Evolutionary conservation across 2,113 vertebrate genomes (phyloP), one percentile per base, ranked within the genome.

Genomic region (Melozone crissalis): DNA sequence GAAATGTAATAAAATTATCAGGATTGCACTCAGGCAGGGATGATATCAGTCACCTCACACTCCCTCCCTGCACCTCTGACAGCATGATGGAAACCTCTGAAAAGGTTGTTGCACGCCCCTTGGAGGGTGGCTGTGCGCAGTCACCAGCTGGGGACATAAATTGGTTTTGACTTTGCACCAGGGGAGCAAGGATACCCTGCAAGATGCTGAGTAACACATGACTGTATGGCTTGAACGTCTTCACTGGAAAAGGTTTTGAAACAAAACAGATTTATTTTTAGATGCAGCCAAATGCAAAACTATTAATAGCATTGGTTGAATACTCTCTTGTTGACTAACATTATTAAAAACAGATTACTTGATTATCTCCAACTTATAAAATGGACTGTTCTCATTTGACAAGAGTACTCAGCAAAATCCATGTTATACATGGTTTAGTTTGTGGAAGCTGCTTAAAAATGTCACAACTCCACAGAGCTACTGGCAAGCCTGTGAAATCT

Each of bases 311-410:
- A 37, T 4, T 86, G 89, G 66, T 41, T 41, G 44, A 75, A 57
- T 44, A 49, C 22, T 69, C 72, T 77, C 59, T 58, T 81, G 75
- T 90, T 16, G 4, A 94, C 61, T 84, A 74, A 63, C 65, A 67
- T 55, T 67, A 96, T 94, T 92, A 75, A 78, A 93, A 96, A 49
- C 84, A 96, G 83, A 95, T 74, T 67, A 84, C 47, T 90, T 24
- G 15, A 68, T 81, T 94, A 93, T 81, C 91, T 84, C 52, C 15
- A 91, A 41, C 21, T 41, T 44, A 58, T 68, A 26, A 81, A 87
- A 84, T 21, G 24, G 69, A 69, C 43, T 58, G 37, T n/a, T 90
- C 57, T 78, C 77, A 63, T 89, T 47, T 92, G 47, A 71, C 68
- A 72, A 61, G 52, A 52, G 35, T 27, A 78, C 31, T 68, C 61